phyloP scores from a whole-genome alignment of 2,888 invertebrate species.

The Agonopterix arenella region DNA sequence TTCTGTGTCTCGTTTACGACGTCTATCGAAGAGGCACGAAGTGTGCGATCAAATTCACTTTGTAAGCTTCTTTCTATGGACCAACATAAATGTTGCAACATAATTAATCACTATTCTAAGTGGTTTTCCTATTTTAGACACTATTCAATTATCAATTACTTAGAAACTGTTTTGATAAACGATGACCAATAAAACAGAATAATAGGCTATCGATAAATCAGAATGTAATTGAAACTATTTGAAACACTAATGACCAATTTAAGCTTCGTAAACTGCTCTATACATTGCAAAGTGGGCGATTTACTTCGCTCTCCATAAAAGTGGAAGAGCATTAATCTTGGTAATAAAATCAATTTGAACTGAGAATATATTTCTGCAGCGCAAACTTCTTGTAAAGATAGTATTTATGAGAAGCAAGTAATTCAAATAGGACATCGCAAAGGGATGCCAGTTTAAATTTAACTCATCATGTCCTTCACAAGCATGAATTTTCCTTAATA shows the following conservation, averaged over 20 bases:
- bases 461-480: constrained; percentile 10
- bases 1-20: constrained; percentile 39
- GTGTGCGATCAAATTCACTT: constrained; percentile 34
- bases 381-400: constrained; percentile 20
- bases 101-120: constrained; percentile 22
- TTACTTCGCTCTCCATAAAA: constrained; percentile 18
- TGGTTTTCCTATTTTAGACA: constrained; percentile 3
- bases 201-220: too few species aligned
- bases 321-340: constrained; percentile 20
- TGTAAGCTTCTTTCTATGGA: constrained; percentile 23
- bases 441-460: constrained; percentile 10
- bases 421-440: constrained; percentile 13
- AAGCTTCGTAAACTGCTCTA: constrained; percentile 15
- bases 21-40: constrained; percentile 29
- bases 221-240: background rate
- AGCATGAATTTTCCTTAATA: constrained; percentile 17
- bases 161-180: too few species aligned
- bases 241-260: constrained; percentile 7
- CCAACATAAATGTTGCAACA: constrained; percentile 22
- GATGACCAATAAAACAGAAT: too few species aligned
- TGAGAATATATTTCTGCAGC: constrained; percentile 21
- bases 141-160: too few species aligned
- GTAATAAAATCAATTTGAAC: constrained; percentile 28
- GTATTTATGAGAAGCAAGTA: constrained; percentile 26
- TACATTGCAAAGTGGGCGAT: constrained; percentile 19